These are phyloP conservation scores for Campylomormyrus tamandua DNA, from an alignment of 2,113 vertebrate species.

Conservation along the genomic window DNA sequence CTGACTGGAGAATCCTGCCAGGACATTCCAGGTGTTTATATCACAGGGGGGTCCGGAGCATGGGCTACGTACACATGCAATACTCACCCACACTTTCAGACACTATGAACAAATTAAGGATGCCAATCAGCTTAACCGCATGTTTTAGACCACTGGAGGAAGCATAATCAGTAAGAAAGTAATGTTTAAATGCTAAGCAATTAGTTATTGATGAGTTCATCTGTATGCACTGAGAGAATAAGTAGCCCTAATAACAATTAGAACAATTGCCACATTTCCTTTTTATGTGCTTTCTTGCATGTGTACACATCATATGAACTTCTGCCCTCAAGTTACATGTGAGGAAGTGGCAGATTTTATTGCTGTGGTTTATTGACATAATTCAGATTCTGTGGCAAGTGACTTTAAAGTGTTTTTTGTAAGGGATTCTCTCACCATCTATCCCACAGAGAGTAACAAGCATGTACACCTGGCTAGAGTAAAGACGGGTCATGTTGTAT, in stretches of 20 bases:
- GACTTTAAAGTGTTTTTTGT: background rate
- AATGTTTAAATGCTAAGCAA: background rate
- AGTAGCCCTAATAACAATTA: background rate
- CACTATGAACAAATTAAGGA: background rate
- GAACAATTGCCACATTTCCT: background rate
- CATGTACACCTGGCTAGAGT: background rate
- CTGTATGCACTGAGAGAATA: background rate
- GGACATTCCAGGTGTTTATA: background rate
- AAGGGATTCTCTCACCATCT: background rate
- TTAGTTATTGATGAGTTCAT: background rate
- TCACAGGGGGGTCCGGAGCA: background rate
- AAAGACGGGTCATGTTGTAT: background rate
- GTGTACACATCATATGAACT: background rate
- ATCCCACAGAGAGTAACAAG: background rate
- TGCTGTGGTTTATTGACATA: background rate
- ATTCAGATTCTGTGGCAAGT: background rate
- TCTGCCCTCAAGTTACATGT: background rate
- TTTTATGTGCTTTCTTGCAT: background rate
- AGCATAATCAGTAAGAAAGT: background rate
- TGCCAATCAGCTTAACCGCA: background rate
- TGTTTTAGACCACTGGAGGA: background rate
- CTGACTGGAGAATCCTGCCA: background rate
- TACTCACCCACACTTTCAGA: background rate
- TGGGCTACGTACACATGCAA: background rate
- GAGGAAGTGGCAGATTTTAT: background rate